Percentiles rank a stretch among this genome's conserved stretches.
Conservation (phyloP, 2,113 vertebrate genomes). For the Clarias gariepinus region DNA sequence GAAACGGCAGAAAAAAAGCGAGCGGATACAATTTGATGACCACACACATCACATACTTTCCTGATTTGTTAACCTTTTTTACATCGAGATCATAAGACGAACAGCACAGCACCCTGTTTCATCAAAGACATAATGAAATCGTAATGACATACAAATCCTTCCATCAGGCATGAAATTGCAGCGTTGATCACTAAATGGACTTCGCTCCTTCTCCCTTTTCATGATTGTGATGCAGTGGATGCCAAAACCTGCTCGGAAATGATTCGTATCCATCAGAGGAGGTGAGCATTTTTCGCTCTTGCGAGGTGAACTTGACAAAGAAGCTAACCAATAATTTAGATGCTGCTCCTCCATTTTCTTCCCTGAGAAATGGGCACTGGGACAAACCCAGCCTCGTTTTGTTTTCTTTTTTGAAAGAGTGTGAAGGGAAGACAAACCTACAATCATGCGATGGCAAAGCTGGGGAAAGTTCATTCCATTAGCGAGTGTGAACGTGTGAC, state of each 20-base stretch:
- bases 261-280: background rate
- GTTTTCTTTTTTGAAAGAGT: background rate
- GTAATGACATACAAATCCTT: background rate
- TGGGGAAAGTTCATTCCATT: conserved; percentile 67
- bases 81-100: background rate
- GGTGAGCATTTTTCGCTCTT: conserved; percentile 5
- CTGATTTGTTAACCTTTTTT: background rate
- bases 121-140: background rate
- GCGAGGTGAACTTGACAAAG: conserved; percentile 3
- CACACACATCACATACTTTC: background rate
- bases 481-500: conserved; percentile 56
- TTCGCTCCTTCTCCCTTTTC: background rate
- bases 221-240: background rate
- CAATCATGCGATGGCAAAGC: conserved; percentile 63
- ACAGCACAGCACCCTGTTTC: background rate
- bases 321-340: conserved; percentile 48
- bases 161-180: background rate
- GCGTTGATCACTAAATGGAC: background rate
- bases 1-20: background rate
- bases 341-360: conserved; percentile 24
- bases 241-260: background rate
- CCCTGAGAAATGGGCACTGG: conserved; percentile 27
- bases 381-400: background rate
- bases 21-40: background rate
- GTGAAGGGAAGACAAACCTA: background rate